Evolutionary conservation across 2,113 vertebrate genomes (phyloP).

Genomic region (Oenanthe melanoleuca): DNA sequence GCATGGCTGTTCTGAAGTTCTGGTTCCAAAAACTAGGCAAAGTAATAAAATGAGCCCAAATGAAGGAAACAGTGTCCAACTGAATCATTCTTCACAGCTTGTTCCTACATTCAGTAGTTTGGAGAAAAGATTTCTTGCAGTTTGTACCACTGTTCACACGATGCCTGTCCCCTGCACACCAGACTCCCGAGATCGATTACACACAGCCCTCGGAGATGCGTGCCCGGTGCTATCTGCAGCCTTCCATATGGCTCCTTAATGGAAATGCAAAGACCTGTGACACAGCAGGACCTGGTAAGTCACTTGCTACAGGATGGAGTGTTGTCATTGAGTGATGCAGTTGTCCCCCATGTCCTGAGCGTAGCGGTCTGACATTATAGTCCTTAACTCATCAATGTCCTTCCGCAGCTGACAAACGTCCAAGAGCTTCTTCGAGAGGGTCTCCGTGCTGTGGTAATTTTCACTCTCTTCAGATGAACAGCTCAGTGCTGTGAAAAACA

Average conservation of each 20-base stretch:
- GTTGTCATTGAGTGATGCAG: constrained; percentile 86
- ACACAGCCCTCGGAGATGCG: background rate
- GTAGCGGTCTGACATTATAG: constrained; percentile 86
- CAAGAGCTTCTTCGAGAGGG: constrained; percentile 80
- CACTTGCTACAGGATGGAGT: constrained; percentile 6
- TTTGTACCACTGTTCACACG: constrained; percentile 34
- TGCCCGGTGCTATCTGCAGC: background rate
- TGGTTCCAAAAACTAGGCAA: background rate
- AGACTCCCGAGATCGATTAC: background rate
- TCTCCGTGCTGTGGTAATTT: constrained; percentile 77
- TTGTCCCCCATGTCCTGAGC: constrained; percentile 91
- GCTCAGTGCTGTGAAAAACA: constrained; percentile 79
- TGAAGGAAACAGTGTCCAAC: constrained; percentile 46
- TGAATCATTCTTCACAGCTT: constrained; percentile 79
- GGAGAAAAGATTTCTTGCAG: constrained; percentile 53
- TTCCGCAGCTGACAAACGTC: constrained; percentile 87
- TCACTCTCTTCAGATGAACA: constrained; percentile 85
- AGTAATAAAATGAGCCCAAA: background rate
- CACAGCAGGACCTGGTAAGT: constrained; percentile 68
- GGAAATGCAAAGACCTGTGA: constrained; percentile 53
- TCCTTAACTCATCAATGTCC: constrained; percentile 91
- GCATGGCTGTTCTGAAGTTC: background rate
- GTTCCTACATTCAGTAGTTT: constrained; percentile 84
- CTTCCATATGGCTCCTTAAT: constrained; percentile 66
- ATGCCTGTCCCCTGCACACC: background rate